A percentile compares a stretch with the other conserved stretches of the same genome.
These are phyloP conservation scores for Herminia tarsipennalis DNA, from an alignment of 2,888 invertebrate species.

Conservation along the genomic window DNA sequence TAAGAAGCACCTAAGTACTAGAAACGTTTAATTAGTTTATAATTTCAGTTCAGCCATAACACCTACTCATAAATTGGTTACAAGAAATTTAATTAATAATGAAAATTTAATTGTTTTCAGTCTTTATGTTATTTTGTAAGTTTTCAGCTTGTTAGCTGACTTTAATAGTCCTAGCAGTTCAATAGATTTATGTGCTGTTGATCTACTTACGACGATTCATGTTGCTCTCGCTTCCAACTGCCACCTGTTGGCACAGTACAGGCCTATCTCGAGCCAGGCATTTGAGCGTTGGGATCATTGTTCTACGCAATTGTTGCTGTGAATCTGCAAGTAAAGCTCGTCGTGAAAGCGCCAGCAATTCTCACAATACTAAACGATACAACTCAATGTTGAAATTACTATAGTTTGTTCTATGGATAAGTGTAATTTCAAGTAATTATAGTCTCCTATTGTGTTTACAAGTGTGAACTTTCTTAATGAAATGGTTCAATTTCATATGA, in stretches of 20 bases:
- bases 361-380: constrained; percentile 62
- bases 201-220: too few species aligned
- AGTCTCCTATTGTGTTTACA: constrained; percentile 35
- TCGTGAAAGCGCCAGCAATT: constrained; percentile 75
- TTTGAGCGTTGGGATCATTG: constrained; percentile 64
- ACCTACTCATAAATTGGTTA: too few species aligned
- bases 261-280: constrained; percentile 46
- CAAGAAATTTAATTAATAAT: too few species aligned
- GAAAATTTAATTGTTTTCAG: neutral
- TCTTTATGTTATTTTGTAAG: neutral
- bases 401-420: constrained; percentile 3
- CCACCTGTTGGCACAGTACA: too few species aligned
- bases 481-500: constrained; percentile 5
- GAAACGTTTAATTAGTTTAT: too few species aligned
- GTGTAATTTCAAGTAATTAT: constrained; percentile 54
- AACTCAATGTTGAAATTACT: constrained; percentile 47
- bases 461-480: constrained; percentile 27
- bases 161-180: too few species aligned
- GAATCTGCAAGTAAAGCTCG: constrained; percentile 58
- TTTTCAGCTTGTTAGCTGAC: too few species aligned
- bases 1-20: too few species aligned
- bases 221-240: too few species aligned
- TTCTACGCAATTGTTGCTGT: constrained; percentile 66
- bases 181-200: too few species aligned
- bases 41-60: too few species aligned